Evolutionary conservation across 1,140 invertebrate genomes (phyloP).

Genomic region (Brachionus paranguensis): DNA sequence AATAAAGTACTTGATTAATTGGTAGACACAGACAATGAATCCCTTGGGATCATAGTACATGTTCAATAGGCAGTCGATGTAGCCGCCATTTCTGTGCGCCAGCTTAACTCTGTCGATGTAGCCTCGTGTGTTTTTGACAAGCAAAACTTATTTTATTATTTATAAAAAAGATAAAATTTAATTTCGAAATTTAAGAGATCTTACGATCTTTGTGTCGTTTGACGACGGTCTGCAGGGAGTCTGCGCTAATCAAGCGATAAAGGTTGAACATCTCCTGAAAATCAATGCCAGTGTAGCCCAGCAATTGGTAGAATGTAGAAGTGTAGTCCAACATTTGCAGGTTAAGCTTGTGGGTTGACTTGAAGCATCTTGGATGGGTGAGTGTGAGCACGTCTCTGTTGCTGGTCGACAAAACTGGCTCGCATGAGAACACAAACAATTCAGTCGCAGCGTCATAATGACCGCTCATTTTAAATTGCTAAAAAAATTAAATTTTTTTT

Average conservation of each 20-base stretch:
- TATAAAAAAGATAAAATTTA: neutral
- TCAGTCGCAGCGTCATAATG: neutral
- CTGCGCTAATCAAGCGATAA: neutral
- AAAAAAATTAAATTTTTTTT: neutral
- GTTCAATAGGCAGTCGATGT: neutral
- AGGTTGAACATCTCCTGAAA: neutral
- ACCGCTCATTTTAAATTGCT: slow-evolving; percentile 18
- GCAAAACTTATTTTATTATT: neutral
- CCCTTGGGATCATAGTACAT: slow-evolving; percentile 20
- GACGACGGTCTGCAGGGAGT: neutral
- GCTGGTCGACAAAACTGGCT: neutral
- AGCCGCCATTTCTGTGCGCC: neutral
- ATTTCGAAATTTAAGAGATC: neutral
- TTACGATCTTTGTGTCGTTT: slow-evolving; percentile 20
- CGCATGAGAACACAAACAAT: neutral
- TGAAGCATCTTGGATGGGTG: neutral
- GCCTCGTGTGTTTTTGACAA: slow-evolving; percentile 10
- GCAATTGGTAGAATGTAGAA: neutral
- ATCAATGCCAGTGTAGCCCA: neutral
- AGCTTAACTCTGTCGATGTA: neutral
- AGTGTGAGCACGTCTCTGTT: neutral
- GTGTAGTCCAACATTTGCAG: neutral
- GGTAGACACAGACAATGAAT: neutral
- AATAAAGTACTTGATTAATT: neutral
- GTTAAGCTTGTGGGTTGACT: neutral